These are phyloP conservation scores for Mirounga angustirostris DNA, from an alignment of 2,113 vertebrate genomes.

Conservation along the genomic window DNA sequence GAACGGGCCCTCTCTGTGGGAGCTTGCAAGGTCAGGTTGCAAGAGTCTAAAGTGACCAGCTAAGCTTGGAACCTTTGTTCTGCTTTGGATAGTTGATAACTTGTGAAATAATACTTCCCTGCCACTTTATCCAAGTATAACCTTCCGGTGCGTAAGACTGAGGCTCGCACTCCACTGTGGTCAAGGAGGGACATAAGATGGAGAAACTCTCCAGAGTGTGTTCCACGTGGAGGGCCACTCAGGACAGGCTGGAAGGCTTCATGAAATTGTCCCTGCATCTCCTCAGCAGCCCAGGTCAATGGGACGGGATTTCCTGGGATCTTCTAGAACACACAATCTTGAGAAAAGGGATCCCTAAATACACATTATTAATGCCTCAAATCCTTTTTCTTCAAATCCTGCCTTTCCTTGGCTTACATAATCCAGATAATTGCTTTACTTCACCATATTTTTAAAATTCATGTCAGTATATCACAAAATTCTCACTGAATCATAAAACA, in stretches of 20 bases:
- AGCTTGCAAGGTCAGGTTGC: fast-evolving
- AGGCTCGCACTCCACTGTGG: not conserved
- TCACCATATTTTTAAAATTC: not conserved
- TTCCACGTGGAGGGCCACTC: not conserved
- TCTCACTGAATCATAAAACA: not conserved
- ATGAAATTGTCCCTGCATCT: not conserved
- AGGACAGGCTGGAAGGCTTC: not conserved
- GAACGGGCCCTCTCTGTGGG: not conserved
- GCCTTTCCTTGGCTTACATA: not conserved
- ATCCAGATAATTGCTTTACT: conserved; percentile 9
- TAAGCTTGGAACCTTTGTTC: not conserved
- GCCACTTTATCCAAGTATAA: not conserved
- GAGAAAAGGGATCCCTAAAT: not conserved
- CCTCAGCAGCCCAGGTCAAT: not conserved
- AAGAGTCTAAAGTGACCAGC: not conserved
- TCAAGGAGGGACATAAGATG: not conserved
- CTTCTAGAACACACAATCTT: not conserved
- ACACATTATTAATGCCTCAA: not conserved
- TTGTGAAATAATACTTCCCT: not conserved
- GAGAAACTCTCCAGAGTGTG: not conserved
- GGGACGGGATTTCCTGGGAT: not conserved
- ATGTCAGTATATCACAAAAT: not conserved
- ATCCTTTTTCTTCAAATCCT: not conserved
- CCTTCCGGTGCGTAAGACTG: not conserved
- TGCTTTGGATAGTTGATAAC: not conserved